phyloP scores from a whole-genome alignment of 2,113 vertebrate species.

The Peromyscus maniculatus region DNA sequence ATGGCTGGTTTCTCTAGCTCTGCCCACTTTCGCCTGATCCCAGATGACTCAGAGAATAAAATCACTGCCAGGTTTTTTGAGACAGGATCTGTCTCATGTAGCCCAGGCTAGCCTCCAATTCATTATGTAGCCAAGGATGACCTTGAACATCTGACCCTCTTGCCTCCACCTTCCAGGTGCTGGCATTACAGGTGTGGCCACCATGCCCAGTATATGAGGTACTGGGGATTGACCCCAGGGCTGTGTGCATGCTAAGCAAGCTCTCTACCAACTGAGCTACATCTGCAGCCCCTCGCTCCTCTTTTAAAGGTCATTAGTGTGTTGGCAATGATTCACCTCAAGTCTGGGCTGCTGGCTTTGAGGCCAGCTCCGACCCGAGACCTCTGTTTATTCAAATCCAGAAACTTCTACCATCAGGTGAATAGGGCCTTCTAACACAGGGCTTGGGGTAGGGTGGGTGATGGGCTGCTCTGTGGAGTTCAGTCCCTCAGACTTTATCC shows the following conservation, averaged over 20 bases:
- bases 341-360: constrained; percentile 43
- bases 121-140: background rate
- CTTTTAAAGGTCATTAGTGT: constrained; percentile 57
- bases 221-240: too few species aligned
- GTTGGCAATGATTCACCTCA: constrained; percentile 16
- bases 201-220: background rate
- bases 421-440: background rate
- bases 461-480: background rate
- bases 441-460: too few species aligned
- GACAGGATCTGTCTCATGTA: background rate
- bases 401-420: constrained; percentile 10
- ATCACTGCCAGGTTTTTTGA: background rate
- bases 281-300: background rate
- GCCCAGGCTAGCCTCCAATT: background rate
- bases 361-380: constrained; percentile 63
- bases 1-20: background rate
- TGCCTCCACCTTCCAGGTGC: background rate
- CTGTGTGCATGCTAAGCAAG: background rate
- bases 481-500: background rate
- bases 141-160: too few species aligned
- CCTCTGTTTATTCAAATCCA: constrained; percentile 39
- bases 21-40: background rate
- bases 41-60: background rate
- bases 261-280: background rate
- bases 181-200: background rate